Evolutionary conservation across 1,140 invertebrate genomes (phyloP).

Genomic region (Physella acuta): DNA sequence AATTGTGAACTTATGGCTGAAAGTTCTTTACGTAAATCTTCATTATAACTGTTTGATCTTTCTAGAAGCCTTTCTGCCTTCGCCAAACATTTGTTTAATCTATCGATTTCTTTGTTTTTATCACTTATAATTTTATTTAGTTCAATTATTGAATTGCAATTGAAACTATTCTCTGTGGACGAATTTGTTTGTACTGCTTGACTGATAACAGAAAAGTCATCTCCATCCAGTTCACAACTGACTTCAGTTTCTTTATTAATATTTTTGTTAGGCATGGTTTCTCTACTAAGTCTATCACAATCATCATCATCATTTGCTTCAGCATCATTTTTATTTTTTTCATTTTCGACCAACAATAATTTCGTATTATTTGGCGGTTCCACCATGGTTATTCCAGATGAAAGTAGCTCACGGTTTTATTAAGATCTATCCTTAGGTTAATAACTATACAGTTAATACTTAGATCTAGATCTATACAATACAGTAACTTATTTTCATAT

Average conservation of each 20-base stretch:
- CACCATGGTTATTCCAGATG: too few species aligned
- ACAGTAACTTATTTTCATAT: too few species aligned
- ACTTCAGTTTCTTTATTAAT: not conserved
- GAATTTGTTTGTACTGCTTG: not conserved
- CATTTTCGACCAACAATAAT: too few species aligned
- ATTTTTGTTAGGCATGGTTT: not conserved
- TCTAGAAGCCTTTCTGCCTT: slow-evolving; percentile 3
- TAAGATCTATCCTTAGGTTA: too few species aligned
- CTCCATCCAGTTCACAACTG: not conserved
- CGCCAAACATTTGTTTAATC: not conserved
- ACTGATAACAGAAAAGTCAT: not conserved
- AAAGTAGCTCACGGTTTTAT: too few species aligned
- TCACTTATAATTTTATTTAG: not conserved
- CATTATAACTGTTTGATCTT: slow-evolving; percentile 11
- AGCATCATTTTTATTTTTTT: too few species aligned
- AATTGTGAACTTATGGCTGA: not conserved
- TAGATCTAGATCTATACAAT: too few species aligned
- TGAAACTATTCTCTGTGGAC: not conserved
- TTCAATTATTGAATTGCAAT: not conserved
- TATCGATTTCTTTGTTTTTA: slow-evolving; percentile 6
- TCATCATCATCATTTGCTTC: not conserved
- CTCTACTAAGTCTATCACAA: not conserved
- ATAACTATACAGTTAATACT: too few species aligned
- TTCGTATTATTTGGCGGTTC: too few species aligned
- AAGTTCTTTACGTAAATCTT: slow-evolving; percentile 14